Conservation (phyloP, 2,888 invertebrate genomes). For the Drosophila subsilvestris region DNA sequence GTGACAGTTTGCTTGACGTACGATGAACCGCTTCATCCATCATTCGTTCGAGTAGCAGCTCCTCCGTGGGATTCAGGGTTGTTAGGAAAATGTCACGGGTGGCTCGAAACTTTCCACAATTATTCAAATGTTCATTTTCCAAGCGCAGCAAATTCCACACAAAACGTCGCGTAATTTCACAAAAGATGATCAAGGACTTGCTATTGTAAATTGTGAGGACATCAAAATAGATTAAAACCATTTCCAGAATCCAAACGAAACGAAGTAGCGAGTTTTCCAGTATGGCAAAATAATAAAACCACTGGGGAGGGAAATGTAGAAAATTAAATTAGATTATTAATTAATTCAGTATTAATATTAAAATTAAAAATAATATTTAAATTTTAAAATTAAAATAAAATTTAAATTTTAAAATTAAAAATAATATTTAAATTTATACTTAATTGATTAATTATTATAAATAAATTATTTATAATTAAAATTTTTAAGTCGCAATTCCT, state of each 20-base stretch:
- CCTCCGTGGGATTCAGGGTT: conserved; percentile 8
- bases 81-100: conserved; percentile 34
- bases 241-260: conserved; percentile 95
- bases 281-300: conserved; percentile 92
- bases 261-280: conserved; percentile 95
- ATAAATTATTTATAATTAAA: neutral
- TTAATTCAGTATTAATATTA: no score
- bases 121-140: conserved; percentile 40
- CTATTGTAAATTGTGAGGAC: conserved; percentile 90
- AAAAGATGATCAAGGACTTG: conserved; percentile 61
- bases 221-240: conserved; percentile 90
- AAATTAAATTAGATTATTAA: neutral
- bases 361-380: no score
- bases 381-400: no score
- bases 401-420: no score
- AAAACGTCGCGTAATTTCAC: conserved; percentile 24
- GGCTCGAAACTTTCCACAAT: conserved; percentile 41
- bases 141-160: conserved; percentile 36
- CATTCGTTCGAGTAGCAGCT: conserved; percentile 12
- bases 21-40: conserved; percentile 22
- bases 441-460: no score
- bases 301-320: conserved; percentile 84
- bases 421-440: no score
- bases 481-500: conserved; percentile 18
- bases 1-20: neutral